Evolutionary conservation across 1,140 invertebrate species (phyloP), one percentile per base, ranked within the genome.

Genomic region (Bactericera cockerelli): DNA sequence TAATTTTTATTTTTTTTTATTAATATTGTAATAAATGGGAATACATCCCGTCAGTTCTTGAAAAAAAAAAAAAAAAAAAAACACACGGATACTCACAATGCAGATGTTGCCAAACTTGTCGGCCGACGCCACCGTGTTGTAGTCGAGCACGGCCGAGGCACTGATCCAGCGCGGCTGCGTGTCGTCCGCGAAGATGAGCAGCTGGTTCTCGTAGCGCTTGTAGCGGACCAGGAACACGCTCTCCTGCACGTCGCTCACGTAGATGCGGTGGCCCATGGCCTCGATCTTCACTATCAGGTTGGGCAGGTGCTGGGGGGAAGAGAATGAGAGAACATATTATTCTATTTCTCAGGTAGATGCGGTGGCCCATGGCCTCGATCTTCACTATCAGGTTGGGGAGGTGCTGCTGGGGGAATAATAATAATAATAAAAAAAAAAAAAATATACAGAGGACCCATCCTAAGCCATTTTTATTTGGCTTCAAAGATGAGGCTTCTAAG

Each of bases 51-150:
- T n/a, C n/a, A n/a, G n/a, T n/a, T n/a, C n/a, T n/a, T n/a, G n/a
- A n/a, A n/a, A n/a, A n/a, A n/a, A n/a, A n/a, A n/a, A n/a, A n/a
- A n/a, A n/a, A n/a, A n/a, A n/a, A n/a, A 31, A 31, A 31, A 31
- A 31, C 28, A 49, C 42, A 49, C 42, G 53, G 19, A 14, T 49
- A 74, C 79, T 77, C 69, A 97, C 85, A 62, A 98, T 81, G 58
- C 86, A 81, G 63, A 99, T 80, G 70, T 98, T 99, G n/a, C 96
- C 97, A 80, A 98, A 99, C 72, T 98, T 98, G 71, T 99, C 97
- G 2, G 90, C 91, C 31, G 89, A 84, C 0, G 93, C 94, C 22
- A 98, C 83, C 2, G 96, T 98, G 67, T 96, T 90, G 66, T 96
- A 98, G 75, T 99, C 97, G 14, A 99, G 72, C n/a, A 98, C 76